These are phyloP conservation scores for Ridgeia piscesae DNA, from an alignment of 1,140 invertebrate genomes.

Conservation along the genomic window DNA sequence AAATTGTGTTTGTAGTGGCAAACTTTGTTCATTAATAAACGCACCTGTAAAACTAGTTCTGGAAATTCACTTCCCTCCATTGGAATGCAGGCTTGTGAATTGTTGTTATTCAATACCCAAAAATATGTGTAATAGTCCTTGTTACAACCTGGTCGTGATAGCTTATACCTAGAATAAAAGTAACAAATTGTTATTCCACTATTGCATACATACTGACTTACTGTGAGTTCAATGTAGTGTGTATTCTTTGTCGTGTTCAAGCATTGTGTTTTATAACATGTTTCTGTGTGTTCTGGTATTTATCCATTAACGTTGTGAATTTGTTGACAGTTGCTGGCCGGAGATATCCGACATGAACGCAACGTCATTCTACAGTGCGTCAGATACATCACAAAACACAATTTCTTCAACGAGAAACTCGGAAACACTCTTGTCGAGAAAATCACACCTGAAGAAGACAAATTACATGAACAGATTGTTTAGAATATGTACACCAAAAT, in stretches of 20 bases:
- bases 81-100: too few species aligned
- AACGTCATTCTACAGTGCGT: constrained; percentile 57
- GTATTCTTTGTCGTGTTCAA: not conserved
- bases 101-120: too few species aligned
- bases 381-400: constrained; percentile 51
- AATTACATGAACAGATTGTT: not conserved
- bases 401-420: constrained; percentile 39
- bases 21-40: too few species aligned
- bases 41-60: too few species aligned
- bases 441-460: not conserved
- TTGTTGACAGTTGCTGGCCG: constrained; percentile 46
- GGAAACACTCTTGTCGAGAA: not conserved
- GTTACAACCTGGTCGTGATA: too few species aligned
- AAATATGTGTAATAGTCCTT: too few species aligned
- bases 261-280: not conserved
- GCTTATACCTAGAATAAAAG: too few species aligned
- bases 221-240: not conserved
- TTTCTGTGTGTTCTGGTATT: not conserved
- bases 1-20: too few species aligned
- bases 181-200: too few species aligned
- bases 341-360: constrained; percentile 55
- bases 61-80: too few species aligned
- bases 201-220: too few species aligned
- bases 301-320: not conserved
- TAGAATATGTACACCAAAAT: not conserved